Base-by-base conservation (phyloP, 2,797 vertebrate genomes). In the Alcedo atthis region DNA sequence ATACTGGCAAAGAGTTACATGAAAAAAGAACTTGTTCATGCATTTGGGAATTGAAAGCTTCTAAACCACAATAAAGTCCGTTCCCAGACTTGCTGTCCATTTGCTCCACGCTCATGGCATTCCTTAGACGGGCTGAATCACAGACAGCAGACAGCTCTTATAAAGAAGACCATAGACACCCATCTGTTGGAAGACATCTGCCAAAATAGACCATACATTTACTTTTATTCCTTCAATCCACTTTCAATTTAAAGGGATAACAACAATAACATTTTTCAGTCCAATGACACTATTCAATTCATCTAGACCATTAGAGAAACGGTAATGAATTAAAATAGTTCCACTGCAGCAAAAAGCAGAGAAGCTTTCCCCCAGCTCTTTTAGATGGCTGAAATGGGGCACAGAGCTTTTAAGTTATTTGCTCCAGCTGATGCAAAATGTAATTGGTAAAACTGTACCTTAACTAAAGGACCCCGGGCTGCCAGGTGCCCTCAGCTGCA, bases 21-120 rank as follows among this genome's bases (percentile, higher is more conserved):
- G 61, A 90, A 92, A 93, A 85, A 93, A 94, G 91, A 89, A 96
- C 87, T 95, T 85, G 76, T 74, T 76, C 96, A 87, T 96, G 95
- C 82, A 85, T 95, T 93, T 95, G 91, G 92, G 96, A 96, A 95
- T 87, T 95, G 94, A 78, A 95, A 94, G 96, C 96, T 95, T 92
- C 91, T 92, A 93, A 97, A 96, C 95, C 96, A 94, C 96, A 96
- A 97, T 93, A 97, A 96, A 97, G 95, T 84, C 93, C 62, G 21
- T 94, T 93, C 93, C 96, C 96, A 97, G 97, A 97, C 94, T 93
- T 79, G 90, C 89, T 92, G 96, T 96, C 95, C 96, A 85, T 95
- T 92, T 95, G 40, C 22, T 86, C 87, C 57, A 71, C 9, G 46
- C 92, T 94, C 74, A 68, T 90, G 74, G 64, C 92, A 93, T 97